phyloP scores from a whole-genome alignment of 2,113 vertebrate species.

The Meleagris gallopavo region DNA sequence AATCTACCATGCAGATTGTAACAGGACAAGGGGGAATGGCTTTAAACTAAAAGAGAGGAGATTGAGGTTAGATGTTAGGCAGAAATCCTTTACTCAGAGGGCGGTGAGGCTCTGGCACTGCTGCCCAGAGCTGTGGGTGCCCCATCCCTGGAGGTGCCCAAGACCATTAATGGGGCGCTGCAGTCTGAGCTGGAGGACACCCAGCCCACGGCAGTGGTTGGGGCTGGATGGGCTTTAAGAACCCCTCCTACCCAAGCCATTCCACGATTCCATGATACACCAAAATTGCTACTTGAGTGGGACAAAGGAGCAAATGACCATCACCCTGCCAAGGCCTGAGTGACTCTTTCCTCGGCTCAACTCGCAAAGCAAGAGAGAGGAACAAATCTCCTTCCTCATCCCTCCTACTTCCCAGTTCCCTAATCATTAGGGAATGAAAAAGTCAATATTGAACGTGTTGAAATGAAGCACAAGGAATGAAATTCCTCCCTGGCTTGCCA shows the following conservation, averaged over 20 bases:
- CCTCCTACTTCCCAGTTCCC: background rate
- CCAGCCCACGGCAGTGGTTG: too few species aligned
- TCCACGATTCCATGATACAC: background rate
- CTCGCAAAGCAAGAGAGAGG: background rate
- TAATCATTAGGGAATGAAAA: conserved; percentile 22
- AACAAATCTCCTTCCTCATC: background rate
- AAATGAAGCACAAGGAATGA: conserved; percentile 20
- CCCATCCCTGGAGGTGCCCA: too few species aligned
- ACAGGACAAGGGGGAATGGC: too few species aligned
- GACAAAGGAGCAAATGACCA: background rate
- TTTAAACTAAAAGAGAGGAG: too few species aligned
- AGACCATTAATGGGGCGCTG: too few species aligned
- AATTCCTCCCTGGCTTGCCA: background rate
- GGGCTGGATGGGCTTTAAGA: too few species aligned
- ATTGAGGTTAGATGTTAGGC: too few species aligned
- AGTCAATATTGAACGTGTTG: background rate
- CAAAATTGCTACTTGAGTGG: background rate
- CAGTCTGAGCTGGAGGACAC: too few species aligned
- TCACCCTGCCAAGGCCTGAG: rapidly evolving
- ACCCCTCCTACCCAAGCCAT: background rate
- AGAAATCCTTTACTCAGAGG: too few species aligned
- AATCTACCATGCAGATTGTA: too few species aligned
- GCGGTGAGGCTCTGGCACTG: too few species aligned
- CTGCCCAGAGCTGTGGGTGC: too few species aligned
- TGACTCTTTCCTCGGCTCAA: background rate